Conservation (phyloP, 2,797 vertebrate species). For the Enteromius thamalakanensis region DNA sequence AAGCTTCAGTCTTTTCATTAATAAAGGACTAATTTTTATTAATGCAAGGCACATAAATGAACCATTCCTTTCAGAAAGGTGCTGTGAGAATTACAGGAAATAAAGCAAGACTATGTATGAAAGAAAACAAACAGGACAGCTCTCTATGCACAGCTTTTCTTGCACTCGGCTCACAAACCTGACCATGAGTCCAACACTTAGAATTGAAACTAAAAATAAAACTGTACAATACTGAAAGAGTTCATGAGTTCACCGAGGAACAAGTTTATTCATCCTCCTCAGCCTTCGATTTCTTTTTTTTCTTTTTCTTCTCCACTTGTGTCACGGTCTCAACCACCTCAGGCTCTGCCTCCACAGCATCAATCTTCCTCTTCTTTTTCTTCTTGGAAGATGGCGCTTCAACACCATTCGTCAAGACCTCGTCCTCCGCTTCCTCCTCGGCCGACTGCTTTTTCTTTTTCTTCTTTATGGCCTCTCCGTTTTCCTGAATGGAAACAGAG, state of each 20-base stretch:
- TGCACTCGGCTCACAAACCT: neutral
- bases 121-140: neutral
- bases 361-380: conserved; percentile 74
- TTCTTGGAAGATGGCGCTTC: conserved; percentile 60
- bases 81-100: conserved; percentile 11
- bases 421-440: conserved; percentile 61
- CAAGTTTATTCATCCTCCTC: conserved; percentile 53
- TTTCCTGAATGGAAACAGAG: conserved; percentile 48
- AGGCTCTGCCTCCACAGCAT: conserved; percentile 31
- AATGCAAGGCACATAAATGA: conserved; percentile 20
- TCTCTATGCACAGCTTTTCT: neutral
- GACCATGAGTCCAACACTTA: neutral
- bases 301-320: conserved; percentile 53
- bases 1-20: conserved; percentile 17
- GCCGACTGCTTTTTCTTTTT: conserved; percentile 60
- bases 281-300: conserved; percentile 58
- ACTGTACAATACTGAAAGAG: conserved; percentile 67
- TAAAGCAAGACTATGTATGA: neutral
- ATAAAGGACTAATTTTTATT: conserved; percentile 2
- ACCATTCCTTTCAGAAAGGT: conserved; percentile 9
- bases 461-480: conserved; percentile 50
- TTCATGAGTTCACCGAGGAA: conserved; percentile 25
- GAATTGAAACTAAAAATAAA: conserved; percentile 47
- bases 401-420: conserved; percentile 20
- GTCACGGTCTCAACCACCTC: conserved; percentile 47